phyloP scores from a whole-genome alignment of 2,888 invertebrate genomes.

The Xestia ashworthii region DNA sequence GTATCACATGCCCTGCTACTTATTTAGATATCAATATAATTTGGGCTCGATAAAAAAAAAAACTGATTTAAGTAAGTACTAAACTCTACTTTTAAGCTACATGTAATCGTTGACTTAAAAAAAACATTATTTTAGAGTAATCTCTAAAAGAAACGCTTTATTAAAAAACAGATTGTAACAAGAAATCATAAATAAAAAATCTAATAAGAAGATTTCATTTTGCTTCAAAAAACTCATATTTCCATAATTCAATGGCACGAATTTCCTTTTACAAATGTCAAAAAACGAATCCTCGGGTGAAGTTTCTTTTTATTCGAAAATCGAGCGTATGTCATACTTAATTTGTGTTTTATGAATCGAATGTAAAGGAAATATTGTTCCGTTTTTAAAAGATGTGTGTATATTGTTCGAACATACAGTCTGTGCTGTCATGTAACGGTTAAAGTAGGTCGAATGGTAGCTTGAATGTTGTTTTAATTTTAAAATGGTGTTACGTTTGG shows the following conservation, averaged over 20 bases:
- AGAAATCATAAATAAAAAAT: slow-evolving; percentile 11
- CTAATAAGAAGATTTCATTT: slow-evolving; percentile 11
- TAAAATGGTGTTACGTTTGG: slow-evolving; percentile 4
- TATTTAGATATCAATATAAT: not conserved
- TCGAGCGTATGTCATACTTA: slow-evolving; percentile 20
- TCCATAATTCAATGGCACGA: slow-evolving; percentile 16
- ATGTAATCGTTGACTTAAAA: no score
- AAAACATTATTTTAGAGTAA: no score
- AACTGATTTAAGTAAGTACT: no score
- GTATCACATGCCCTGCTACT: no score
- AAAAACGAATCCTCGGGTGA: slow-evolving; percentile 10
- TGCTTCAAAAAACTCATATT: slow-evolving; percentile 13
- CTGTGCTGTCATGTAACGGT: slow-evolving; percentile 14
- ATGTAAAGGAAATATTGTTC: slow-evolving; percentile 27
- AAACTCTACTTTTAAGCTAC: no score
- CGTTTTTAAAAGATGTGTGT: slow-evolving; percentile 20
- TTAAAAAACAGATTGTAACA: not conserved
- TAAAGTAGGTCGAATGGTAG: slow-evolving; percentile 32
- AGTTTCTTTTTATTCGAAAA: slow-evolving; percentile 33
- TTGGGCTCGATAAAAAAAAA: no score
- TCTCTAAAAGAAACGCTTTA: not conserved
- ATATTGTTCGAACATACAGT: slow-evolving; percentile 1
- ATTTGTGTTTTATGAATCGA: slow-evolving; percentile 30
- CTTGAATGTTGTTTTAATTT: slow-evolving; percentile 4
- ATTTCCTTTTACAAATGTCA: slow-evolving; percentile 27